phyloP scores from a whole-genome alignment of 37 sponge, comb jelly and placozoan genomes.

The Beroe ovata region DNA sequence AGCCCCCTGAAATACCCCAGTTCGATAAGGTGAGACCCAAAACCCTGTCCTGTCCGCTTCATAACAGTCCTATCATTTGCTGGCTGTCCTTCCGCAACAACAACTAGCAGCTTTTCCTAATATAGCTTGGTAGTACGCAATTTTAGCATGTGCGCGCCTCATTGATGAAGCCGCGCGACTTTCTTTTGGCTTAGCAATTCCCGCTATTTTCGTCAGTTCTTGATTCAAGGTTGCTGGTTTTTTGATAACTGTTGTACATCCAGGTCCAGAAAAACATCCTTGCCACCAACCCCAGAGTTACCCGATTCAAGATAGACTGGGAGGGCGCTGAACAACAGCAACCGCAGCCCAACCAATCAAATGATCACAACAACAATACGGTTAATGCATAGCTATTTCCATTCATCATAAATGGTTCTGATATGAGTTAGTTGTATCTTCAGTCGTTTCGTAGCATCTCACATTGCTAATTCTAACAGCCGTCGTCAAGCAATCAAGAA shows the following conservation, averaged over 20 bases:
- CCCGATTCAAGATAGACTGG: conserved; percentile 97
- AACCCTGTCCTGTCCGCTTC: too few species aligned
- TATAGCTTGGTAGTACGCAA: background rate
- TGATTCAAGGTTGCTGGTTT: too few species aligned
- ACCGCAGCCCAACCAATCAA: background rate
- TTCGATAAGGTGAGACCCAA: conserved; percentile 81
- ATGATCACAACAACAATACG: background rate
- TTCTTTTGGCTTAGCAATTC: background rate
- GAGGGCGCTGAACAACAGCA: conserved; percentile 64
- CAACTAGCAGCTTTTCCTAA: background rate
- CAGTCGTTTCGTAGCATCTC: too few species aligned
- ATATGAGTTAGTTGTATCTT: too few species aligned
- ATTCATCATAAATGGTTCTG: too few species aligned
- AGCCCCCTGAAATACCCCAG: conserved; percentile 79
- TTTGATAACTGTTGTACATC: too few species aligned
- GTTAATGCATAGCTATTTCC: too few species aligned
- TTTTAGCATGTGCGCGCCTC: background rate
- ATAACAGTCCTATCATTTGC: too few species aligned
- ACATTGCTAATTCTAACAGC: too few species aligned
- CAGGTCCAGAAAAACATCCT: conserved; percentile 92
- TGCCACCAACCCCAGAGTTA: conserved; percentile 91
- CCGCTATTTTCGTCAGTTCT: background rate
- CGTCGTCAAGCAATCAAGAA: background rate
- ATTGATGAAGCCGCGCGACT: background rate
- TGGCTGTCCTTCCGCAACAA: too few species aligned